phyloP scores from a whole-genome alignment of 2,113 vertebrate genomes.

The Boleophthalmus pectinirostris region DNA sequence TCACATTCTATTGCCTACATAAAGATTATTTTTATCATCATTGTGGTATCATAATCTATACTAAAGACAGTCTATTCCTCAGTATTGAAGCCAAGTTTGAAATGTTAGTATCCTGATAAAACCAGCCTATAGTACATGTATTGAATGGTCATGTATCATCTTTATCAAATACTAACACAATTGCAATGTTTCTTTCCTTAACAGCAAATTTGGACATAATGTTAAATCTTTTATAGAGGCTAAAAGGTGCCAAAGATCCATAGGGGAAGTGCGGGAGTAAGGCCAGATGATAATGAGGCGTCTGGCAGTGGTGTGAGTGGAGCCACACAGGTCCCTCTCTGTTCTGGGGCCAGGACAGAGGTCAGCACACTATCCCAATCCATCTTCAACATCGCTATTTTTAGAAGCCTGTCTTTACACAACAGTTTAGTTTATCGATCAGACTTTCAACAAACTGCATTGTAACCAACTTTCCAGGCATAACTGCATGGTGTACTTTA shows the following conservation, averaged over 20 bases:
- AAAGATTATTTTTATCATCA: not conserved
- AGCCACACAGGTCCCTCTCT: conserved; percentile 15
- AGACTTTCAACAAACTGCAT: not conserved
- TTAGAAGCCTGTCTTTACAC: conserved; percentile 3
- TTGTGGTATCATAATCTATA: not conserved
- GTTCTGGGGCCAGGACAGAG: conserved; percentile 8
- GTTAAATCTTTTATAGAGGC: not conserved
- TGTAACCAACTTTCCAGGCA: not conserved
- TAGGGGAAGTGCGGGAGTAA: not conserved
- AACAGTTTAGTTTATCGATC: not conserved
- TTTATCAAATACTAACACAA: not conserved
- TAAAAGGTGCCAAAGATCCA: conserved; percentile 6
- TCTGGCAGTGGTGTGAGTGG: conserved; percentile 17
- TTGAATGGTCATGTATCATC: too few species aligned
- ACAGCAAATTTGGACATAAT: not conserved
- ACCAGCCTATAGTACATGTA: too few species aligned
- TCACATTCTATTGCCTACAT: too few species aligned
- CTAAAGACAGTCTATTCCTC: too few species aligned
- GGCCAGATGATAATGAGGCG: conserved; percentile 33
- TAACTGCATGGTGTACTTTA: not conserved
- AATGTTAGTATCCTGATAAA: too few species aligned
- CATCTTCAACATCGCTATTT: conserved; percentile 19
- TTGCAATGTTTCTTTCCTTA: not conserved
- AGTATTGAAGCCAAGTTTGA: too few species aligned
- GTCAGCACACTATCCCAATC: conserved; percentile 9